Base-by-base conservation (phyloP, 53 echinoderm and acorn worm species). In the Patiria pectinifera region DNA sequence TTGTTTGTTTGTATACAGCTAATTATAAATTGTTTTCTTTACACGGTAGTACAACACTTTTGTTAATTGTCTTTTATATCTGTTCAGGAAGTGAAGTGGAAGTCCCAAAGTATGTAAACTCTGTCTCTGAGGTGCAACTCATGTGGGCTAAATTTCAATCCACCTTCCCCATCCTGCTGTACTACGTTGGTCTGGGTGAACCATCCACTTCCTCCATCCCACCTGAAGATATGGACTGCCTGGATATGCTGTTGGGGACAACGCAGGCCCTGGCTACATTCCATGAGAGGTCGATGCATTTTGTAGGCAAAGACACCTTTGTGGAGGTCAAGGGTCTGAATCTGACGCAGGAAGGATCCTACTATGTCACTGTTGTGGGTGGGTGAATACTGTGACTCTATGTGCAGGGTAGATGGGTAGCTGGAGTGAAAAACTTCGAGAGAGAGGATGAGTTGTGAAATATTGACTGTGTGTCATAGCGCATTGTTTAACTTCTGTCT, bases 321-420 rank as follows among this genome's bases (percentile, higher is more conserved):
- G 70, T 62, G n/a, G 48, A 87, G 49, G 25, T 76, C n/a, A 82
- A 53, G 16, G 82, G 49, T 2, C 86, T 93, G 22, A 93, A 82
- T 59, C 87, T 93, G 15, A 45, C 26, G 6, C 87, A 93, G 26
- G 25, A 45, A 69, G 72, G 69, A 7, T 25, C 48, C 22, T 87
- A 93, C 72, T 87, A 76, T 71, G 93, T 82, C 14, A 82, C 87
- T 35, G 93, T 93, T 19, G 80, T 93, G 19, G 93, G 87, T 93
- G 61, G 49, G 84, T 74, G 4, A 35, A 35, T 35, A 35, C 1
- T 35, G 35, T 35, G 1, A 35, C 35, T 35, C 35, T 35, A 35
- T 35, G 35, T 35, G 35, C 35, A 35, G 35, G 35, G 35, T 35
- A 35, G 35, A 35, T 35, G 35, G 35, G 35, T 35, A 35, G 35